Conservation (phyloP, 2,113 vertebrate species). For the Vidua chalybeata region DNA sequence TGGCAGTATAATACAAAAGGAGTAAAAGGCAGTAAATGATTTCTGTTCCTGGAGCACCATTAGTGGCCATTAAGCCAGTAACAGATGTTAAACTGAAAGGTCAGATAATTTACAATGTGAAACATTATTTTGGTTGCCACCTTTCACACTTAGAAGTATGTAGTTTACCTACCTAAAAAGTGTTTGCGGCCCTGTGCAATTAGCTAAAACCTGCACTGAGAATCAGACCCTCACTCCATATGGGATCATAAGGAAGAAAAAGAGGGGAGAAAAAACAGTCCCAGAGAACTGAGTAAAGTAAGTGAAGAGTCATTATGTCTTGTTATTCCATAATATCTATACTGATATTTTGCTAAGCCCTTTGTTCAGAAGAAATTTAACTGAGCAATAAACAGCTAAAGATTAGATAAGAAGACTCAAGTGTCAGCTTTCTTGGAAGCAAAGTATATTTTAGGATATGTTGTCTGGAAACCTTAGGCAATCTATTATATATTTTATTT, state of each 20-base stretch:
- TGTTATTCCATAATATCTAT: background rate
- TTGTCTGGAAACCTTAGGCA: background rate
- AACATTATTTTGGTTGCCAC: background rate
- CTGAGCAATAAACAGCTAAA: background rate
- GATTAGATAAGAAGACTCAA: background rate
- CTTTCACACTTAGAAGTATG: background rate
- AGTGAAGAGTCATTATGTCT: background rate
- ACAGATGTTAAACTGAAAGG: background rate
- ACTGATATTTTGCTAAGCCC: background rate
- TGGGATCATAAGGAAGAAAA: background rate
- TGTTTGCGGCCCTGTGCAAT: background rate
- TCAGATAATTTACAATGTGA: constrained; percentile 23
- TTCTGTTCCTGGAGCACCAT: background rate
- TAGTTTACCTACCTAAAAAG: background rate
- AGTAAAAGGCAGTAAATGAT: background rate
- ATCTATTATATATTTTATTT: background rate
- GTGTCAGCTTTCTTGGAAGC: background rate
- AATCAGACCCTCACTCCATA: background rate
- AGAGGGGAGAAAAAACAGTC: background rate
- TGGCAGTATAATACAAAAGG: background rate
- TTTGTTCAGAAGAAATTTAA: background rate
- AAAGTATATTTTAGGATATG: background rate
- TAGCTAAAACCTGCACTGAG: background rate
- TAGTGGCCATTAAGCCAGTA: background rate
- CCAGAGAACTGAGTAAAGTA: background rate